These are phyloP conservation scores for Scartelaos histophorus DNA, from an alignment of 2,113 vertebrate genomes.

Conservation along the genomic window DNA sequence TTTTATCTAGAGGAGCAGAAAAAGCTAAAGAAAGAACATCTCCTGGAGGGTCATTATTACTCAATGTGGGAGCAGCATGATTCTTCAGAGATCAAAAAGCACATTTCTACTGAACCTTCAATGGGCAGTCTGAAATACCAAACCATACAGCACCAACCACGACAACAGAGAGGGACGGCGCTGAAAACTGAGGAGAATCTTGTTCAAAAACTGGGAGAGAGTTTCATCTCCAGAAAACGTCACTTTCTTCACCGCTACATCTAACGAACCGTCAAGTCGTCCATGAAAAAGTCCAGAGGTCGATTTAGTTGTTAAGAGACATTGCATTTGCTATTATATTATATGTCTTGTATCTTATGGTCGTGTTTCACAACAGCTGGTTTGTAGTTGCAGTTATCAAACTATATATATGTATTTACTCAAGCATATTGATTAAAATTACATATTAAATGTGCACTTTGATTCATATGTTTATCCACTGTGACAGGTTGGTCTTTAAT, in stretches of 20 bases:
- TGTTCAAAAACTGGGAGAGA: not conserved
- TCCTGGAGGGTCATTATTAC: not conserved
- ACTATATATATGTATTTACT: no score
- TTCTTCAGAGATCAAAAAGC: not conserved
- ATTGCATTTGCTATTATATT: no score
- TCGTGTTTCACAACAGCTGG: not conserved
- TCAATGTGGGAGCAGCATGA: not conserved
- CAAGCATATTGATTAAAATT: no score
- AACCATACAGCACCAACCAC: not conserved
- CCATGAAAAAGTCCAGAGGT: not conserved
- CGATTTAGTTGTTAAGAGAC: not conserved
- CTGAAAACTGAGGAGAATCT: not conserved
- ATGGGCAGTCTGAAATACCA: not conserved
- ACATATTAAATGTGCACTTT: not conserved
- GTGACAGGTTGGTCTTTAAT: slow-evolving; percentile 1
- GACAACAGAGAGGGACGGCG: not conserved
- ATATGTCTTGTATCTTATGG: not conserved
- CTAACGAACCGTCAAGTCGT: not conserved
- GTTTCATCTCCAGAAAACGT: not conserved
- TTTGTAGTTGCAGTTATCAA: not conserved
- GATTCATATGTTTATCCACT: not conserved
- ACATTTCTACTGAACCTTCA: not conserved
- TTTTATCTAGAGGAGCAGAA: not conserved
- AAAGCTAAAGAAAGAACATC: not conserved
- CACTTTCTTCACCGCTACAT: not conserved